Conservation (phyloP, 2,888 invertebrate genomes). For the Lepidochrysops patricia region DNA sequence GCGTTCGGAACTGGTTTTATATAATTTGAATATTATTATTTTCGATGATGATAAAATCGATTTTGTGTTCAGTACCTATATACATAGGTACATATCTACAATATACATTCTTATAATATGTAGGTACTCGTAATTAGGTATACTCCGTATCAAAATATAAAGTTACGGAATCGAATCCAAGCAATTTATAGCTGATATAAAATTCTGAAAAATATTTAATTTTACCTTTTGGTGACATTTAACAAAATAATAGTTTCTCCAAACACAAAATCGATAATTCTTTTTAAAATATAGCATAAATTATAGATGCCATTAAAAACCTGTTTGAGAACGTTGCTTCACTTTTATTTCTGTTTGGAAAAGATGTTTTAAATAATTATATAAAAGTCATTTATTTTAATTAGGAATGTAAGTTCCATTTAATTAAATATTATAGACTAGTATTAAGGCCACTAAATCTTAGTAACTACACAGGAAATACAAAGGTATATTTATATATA, state of each 20-base stretch:
- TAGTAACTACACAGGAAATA: too few relatives aligned
- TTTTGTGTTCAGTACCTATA: background rate
- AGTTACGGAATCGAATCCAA: background rate
- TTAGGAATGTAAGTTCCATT: background rate
- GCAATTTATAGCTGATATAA: background rate
- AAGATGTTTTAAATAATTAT: background rate
- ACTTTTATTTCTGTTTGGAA: background rate
- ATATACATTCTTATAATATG: too few relatives aligned
- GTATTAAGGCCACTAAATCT: too few relatives aligned
- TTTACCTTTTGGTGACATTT: background rate
- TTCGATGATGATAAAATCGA: background rate
- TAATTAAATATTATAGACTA: too few relatives aligned
- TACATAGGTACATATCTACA: too few relatives aligned
- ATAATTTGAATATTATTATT: background rate
- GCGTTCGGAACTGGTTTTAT: background rate
- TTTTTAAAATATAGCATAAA: background rate
- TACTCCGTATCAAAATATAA: background rate
- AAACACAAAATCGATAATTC: background rate
- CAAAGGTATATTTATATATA: too few relatives aligned
- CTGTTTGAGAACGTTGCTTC: background rate
- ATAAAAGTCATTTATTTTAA: background rate
- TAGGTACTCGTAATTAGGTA: too few relatives aligned
- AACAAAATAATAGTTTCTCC: background rate
- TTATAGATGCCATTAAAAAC: background rate
- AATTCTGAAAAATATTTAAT: background rate